Base-by-base conservation (phyloP, 2,113 vertebrate species). In the Poecile atricapillus region DNA sequence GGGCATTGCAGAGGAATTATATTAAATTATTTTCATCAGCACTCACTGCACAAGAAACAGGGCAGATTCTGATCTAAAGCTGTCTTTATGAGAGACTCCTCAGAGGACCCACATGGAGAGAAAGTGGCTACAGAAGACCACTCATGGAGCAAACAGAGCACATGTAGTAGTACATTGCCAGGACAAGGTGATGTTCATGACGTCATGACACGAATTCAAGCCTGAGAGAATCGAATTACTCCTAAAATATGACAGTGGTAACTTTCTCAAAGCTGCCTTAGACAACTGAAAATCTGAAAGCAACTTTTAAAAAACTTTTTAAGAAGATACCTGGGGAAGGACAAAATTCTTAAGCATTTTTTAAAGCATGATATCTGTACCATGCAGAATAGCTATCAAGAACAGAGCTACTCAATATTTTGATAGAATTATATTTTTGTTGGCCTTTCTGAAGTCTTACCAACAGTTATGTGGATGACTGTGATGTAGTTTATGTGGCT, bases 21-120 rank as follows among this genome's bases (percentile, higher is more conserved):
- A 39, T 56, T 31, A 12, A 39, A 52, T 64, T 70, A 17, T 35
- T 80, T 89, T n/a, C 43, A 18, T 80, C 56, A 43, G 46, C 1
- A 8, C 13, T 82, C 5, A 1, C 30, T 50, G 41, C 67, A 33
- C 27, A 35, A 71, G 63, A 80, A 76, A 53, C 0, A 2, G 11
- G 30, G 15, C 47, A 58, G 30, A 24, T 94, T 80, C 63, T 63
- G 41, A 59, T 59, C 31, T 41, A 5, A 75, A 87, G 27, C 8
- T 31, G 4, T n/a, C 14, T 53, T 70, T 79, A 13, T 47, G 43
- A 46, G 47, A 49, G n/a, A 49, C 43, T 83, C 27, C 24, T 67
- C 53, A 63, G 27, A 87, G 30, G 41, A 67, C 15, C 11, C 16
- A 5, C 0, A 0, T 23, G 39, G n/a, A 53, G 33, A 24, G 7